A percentile compares a stretch with the other conserved stretches of the same genome.
phyloP scores from a whole-genome alignment of 2,113 vertebrate genomes.

The Tonatia bakeri region DNA sequence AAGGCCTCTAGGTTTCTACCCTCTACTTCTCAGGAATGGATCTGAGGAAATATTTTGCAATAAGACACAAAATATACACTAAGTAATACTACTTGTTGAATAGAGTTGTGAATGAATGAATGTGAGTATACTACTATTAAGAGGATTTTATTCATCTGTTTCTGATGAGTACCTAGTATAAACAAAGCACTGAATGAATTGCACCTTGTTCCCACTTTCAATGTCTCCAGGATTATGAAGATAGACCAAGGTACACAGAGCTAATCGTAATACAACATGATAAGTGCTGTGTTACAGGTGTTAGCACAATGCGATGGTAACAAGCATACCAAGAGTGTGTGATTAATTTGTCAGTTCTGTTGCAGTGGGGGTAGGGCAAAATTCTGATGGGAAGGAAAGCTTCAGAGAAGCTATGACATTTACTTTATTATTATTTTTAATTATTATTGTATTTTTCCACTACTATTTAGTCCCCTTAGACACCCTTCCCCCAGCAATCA shows the following conservation, averaged over 20 bases:
- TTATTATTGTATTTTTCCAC: too few species aligned
- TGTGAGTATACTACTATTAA: background rate
- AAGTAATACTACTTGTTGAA: background rate
- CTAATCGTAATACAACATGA: background rate
- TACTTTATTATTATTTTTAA: background rate
- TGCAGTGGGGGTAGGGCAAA: background rate
- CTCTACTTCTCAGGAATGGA: background rate
- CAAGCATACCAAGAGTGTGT: background rate
- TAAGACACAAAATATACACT: background rate
- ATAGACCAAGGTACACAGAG: background rate
- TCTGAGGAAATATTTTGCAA: background rate
- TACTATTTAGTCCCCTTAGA: too few species aligned
- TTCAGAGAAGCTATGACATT: background rate
- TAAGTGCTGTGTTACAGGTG: background rate
- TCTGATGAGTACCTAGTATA: background rate
- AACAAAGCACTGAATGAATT: conserved; percentile 23
- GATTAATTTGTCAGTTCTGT: conserved; percentile 26
- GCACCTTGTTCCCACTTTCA: background rate
- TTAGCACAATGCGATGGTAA: background rate
- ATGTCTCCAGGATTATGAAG: background rate
- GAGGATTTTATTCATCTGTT: conserved; percentile 1
- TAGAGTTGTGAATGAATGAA: background rate
- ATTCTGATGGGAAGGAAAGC: background rate
- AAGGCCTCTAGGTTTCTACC: background rate
- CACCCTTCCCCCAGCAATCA: too few species aligned